Base-by-base conservation (phyloP, 2,888 invertebrate genomes). In the Nasonovia ribisnigri region DNA sequence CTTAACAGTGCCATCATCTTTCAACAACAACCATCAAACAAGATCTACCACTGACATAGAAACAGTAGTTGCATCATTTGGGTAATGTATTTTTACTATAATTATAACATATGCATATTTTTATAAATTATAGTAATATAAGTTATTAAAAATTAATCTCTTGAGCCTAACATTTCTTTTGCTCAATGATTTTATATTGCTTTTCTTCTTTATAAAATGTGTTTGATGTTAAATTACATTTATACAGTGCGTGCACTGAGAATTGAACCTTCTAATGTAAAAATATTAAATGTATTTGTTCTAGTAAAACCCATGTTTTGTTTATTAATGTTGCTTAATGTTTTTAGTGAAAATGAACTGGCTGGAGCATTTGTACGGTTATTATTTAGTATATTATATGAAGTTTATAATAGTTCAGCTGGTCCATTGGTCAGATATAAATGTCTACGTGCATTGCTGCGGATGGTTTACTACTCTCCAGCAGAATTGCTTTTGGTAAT, bases 381-480 rank as follows among this genome's bases (percentile, higher is more conserved):
- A 86, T 96, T 99, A 94, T 99, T 99, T 96, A 98, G 98, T 87
- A 98, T 99, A 51, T 96, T 99, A 88, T 99, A 99, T 96, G 99
- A 99, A 96, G 99, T 99, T 93, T 99, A 99, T 96, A 99, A 98
- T 96, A 99, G 98, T 95, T 99, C 99, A 94, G 99, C 99, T 93
- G 99, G 99, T 20, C 99, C 99, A 54, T 98, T 99, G 94, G 99
- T 99, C 54, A 97, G 99, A 95, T 99, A 99, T 96, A 99, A 99
- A 96, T 99, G 99, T 95, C 97, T 99, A 94, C 97, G 99, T 95
- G 99, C 99, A 11, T 97, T 99, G 94, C 96, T 99, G 93, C 97
- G 99, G 94, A 99, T 99, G 98, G 98, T 99, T 8, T 99, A 98
- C 96, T 99, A 99, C 96, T 98, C 99, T 24, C 97, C 97, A 95